Conservation (phyloP, 2,113 vertebrate species). For the Sander vitreus region DNA sequence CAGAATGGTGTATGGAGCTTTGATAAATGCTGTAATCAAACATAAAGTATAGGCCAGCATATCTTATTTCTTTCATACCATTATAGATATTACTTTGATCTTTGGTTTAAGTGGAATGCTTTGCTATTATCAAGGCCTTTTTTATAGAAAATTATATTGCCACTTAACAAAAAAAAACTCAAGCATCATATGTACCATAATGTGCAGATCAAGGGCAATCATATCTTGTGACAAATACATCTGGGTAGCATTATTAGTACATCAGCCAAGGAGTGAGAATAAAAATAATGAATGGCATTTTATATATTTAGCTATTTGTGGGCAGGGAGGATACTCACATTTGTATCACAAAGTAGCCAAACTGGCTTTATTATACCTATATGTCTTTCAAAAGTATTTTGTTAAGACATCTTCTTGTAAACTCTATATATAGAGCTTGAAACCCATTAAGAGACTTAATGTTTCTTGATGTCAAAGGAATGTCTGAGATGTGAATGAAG, state of each 20-base stretch:
- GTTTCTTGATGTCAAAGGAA: not conserved
- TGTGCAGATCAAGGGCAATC: conserved; percentile 41
- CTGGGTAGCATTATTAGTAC: conserved; percentile 9
- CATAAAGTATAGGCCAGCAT: conserved; percentile 22
- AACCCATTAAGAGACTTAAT: conserved; percentile 20
- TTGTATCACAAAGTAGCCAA: conserved; percentile 9
- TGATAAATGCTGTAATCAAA: conserved; percentile 53
- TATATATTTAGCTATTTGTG: not conserved
- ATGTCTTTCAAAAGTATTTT: not conserved
- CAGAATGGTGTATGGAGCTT: conserved; percentile 20
- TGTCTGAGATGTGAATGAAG: not conserved
- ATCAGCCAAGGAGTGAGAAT: not conserved
- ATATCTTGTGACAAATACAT: not conserved
- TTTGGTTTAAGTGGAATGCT: conserved; percentile 32
- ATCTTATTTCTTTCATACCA: conserved; percentile 1
- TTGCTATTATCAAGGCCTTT: conserved; percentile 13
- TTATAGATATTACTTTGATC: conserved; percentile 55
- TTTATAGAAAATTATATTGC: conserved; percentile 42
- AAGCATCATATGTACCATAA: conserved; percentile 19
- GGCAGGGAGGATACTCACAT: not conserved
- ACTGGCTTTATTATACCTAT: not conserved
- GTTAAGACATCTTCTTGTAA: not conserved
- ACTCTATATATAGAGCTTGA: not conserved
- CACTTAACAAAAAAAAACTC: conserved; percentile 19
- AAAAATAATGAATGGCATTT: conserved; percentile 6